Base-by-base conservation (phyloP, 1,140 invertebrate species). In the Linepithema humile region DNA sequence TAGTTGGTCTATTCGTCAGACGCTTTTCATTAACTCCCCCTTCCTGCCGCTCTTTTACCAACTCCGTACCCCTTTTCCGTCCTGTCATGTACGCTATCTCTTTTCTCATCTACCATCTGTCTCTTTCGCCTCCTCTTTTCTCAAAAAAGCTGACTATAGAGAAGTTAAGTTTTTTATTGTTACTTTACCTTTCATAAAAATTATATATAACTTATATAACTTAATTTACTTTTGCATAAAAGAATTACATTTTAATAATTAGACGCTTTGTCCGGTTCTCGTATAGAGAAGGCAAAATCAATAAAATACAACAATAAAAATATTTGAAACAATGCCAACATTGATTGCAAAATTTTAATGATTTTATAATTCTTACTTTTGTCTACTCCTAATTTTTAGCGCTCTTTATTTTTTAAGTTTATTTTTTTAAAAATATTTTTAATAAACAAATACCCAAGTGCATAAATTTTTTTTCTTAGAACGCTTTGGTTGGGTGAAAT, bases 1-100 rank as follows among this genome's bases (percentile, higher is more conserved):
- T 94, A 94, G 93, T 93, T 93, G 92, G 91, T 93, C 93, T 94
- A 94, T 94, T 94, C 93, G 93, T 94, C 93, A 93, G 92, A 93
- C 92, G 91, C 91, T 91, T 94, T 94, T 94, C 93, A 94, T 94
- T 94, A 94, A 94, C 90, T 93, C 91, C 89, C 89, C 89, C 91
- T 85, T 62, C 88, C 84, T 86, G 85, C 85, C 90, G 89, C 89
- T 90, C 91, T 90, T 92, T 89, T 69, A 83, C 89, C 87, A 86
- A 91, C 89, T 91, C 86, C 88, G 91, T 82, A 85, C 83, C 82
- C 78, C 70, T 85, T 88, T 85, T 59, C 83, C 73, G 85, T 72
- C 35, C 85, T 84, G 82, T 88, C 86, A 70, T 74, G 45, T 48
- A 57, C 62, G 64, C 83, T 87, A 87, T 88, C 86, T 74, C 69